Evolutionary conservation across 2,888 invertebrate genomes (phyloP).

Genomic region (Magallana nippona): DNA sequence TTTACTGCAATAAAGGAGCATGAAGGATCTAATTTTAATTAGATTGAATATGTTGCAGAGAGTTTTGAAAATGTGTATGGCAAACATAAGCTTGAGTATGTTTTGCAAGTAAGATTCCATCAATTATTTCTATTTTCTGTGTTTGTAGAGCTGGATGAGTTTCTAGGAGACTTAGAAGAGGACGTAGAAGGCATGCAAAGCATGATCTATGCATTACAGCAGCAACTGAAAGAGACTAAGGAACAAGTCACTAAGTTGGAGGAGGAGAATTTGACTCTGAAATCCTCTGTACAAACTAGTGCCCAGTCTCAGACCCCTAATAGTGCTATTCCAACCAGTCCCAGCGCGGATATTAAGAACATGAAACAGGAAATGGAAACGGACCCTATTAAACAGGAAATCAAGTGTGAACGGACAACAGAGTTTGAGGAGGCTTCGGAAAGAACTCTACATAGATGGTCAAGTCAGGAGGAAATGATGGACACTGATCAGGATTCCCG

Average conservation of each 20-base stretch:
- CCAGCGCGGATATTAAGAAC: background rate
- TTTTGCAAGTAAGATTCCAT: no score
- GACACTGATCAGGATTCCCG: slow-evolving; percentile 37
- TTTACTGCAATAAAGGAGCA: no score
- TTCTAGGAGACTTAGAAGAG: slow-evolving; percentile 96
- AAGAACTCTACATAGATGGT: slow-evolving; percentile 24
- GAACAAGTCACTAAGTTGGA: slow-evolving; percentile 85
- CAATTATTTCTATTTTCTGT: slow-evolving; percentile 23
- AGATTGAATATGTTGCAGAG: no score
- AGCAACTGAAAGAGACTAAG: slow-evolving; percentile 92
- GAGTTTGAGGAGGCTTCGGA: slow-evolving; percentile 23
- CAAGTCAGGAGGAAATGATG: slow-evolving; percentile 40
- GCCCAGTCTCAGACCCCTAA: background rate
- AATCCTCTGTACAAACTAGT: slow-evolving; percentile 26
- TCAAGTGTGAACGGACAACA: slow-evolving; percentile 23
- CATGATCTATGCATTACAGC: slow-evolving; percentile 95
- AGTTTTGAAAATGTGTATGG: background rate
- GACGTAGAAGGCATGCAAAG: slow-evolving; percentile 99
- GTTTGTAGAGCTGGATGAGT: slow-evolving; percentile 92
- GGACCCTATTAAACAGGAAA: background rate
- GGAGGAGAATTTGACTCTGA: slow-evolving; percentile 80
- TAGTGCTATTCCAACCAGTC: slow-evolving; percentile 31
- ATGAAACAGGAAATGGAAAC: slow-evolving; percentile 15
- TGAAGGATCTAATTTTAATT: no score
- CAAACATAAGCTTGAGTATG: background rate